A percentile compares a stretch with the other conserved stretches of the same genome.
phyloP scores from a whole-genome alignment of 2,113 vertebrate genomes.

The Dasyurus viverrinus region DNA sequence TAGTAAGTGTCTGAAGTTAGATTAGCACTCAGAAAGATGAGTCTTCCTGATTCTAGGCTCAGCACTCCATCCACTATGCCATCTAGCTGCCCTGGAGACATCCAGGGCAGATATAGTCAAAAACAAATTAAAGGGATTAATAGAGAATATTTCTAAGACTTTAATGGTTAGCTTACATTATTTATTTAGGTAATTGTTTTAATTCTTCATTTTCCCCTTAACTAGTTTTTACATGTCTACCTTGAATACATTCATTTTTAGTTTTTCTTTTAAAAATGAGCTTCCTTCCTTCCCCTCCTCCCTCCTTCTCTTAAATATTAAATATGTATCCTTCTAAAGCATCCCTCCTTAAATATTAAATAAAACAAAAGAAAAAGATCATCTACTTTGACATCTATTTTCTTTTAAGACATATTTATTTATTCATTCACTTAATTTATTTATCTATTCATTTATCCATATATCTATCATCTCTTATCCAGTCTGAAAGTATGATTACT shows the following conservation, averaged over 20 bases:
- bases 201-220: constrained; percentile 8
- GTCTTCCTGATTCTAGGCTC: not conserved
- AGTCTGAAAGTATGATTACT: no score
- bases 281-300: not conserved
- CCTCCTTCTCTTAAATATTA: not conserved
- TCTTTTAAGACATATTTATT: no score
- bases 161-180: constrained; percentile 16
- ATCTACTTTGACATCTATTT: no score
- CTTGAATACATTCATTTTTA: not conserved
- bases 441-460: no score
- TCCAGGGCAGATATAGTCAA: not conserved
- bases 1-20: not conserved
- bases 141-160: not conserved
- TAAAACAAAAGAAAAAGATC: no score
- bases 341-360: no score
- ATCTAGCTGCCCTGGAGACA: not conserved
- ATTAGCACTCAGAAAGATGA: not conserved
- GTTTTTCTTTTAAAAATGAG: not conserved
- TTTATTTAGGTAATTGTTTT: not conserved
- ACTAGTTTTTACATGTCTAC: not conserved
- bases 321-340: no score
- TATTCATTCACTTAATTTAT: no score
- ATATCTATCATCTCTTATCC: no score
- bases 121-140: not conserved
- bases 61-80: not conserved